Base-by-base conservation (phyloP, 2,888 invertebrate genomes). In the Isoperla grammatica region DNA sequence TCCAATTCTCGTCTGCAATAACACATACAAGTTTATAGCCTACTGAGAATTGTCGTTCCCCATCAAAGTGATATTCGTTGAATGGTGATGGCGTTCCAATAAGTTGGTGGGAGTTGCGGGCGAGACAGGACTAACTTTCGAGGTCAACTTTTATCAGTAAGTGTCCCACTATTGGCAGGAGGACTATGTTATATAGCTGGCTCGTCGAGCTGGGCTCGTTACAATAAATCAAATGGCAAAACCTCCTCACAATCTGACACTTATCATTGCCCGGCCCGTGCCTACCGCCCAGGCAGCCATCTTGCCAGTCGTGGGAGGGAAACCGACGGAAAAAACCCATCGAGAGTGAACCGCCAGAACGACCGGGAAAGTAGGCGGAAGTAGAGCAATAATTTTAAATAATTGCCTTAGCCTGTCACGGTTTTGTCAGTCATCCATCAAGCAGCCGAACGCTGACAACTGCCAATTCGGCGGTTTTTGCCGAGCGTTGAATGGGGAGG, bases 401-500 rank as follows among this genome's bases (percentile, higher is more conserved):
- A 62, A 62, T 62, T 62, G 62, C 62, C 57, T 39, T 20, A 3
- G 48, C 48, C 50, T 56, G 62, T 62, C 62, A 60, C 43, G 53
- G 29, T 59, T 60, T 48, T 60, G 62, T 57, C 62, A 62, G 57
- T 45, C 57, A 62, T 62, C 62, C 53, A 62, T 62, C 62, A 57
- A 17, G 57, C 13, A 15, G 53, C 53, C 57, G 60, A 57, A 23
- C 23, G 57, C 53, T 61, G 60, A 57, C 60, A 61, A 61, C 60
- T 61, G 60, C 60, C 60, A 61, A 61, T 61, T 61, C 53, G 13
- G 56, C 50, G 40, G 43, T 57, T 60, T 50, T 37, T 53, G 17
- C 22, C 39, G 17, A 53, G 39, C 39, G 53, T 39, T 39, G 53
- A 39, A 9, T 13, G 45, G 4, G 19, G 2, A 17, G 45, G 45